These are phyloP conservation scores for Chelon auratus DNA, from an alignment of 2,797 vertebrate genomes.

Conservation along the genomic window DNA sequence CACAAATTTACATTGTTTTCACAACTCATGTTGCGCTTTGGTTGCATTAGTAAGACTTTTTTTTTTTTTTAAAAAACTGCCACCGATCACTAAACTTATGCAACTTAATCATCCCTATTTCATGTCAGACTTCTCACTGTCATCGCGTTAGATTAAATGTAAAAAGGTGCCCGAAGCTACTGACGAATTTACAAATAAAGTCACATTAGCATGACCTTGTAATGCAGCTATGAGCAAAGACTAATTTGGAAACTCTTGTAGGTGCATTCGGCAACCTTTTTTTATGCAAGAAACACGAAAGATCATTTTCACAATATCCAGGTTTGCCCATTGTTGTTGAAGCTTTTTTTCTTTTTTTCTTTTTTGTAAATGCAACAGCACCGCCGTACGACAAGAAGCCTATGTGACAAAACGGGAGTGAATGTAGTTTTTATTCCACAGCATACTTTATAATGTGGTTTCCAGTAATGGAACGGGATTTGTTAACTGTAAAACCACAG, in stretches of 20 bases:
- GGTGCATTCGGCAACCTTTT: slow-evolving; percentile 7
- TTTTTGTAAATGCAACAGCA: background rate
- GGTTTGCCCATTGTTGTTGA: background rate
- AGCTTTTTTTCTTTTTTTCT: background rate
- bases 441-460: too few relatives aligned
- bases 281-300: slow-evolving; percentile 14
- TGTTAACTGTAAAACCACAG: background rate
- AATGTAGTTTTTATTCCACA: background rate
- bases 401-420: too few relatives aligned
- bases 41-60: too few relatives aligned
- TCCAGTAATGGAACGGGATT: background rate
- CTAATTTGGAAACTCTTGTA: background rate
- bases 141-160: background rate
- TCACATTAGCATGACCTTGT: background rate
- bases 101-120: too few relatives aligned
- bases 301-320: slow-evolving; percentile 16
- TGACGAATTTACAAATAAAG: too few relatives aligned
- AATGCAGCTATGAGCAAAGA: background rate
- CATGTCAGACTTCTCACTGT: background rate
- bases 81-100: too few relatives aligned
- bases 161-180: background rate
- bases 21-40: too few relatives aligned
- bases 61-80: too few relatives aligned
- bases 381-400: too few relatives aligned
- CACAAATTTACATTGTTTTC: too few relatives aligned